These are phyloP conservation scores for Mus caroli DNA, from an alignment of 2,797 vertebrate species.

Conservation along the genomic window DNA sequence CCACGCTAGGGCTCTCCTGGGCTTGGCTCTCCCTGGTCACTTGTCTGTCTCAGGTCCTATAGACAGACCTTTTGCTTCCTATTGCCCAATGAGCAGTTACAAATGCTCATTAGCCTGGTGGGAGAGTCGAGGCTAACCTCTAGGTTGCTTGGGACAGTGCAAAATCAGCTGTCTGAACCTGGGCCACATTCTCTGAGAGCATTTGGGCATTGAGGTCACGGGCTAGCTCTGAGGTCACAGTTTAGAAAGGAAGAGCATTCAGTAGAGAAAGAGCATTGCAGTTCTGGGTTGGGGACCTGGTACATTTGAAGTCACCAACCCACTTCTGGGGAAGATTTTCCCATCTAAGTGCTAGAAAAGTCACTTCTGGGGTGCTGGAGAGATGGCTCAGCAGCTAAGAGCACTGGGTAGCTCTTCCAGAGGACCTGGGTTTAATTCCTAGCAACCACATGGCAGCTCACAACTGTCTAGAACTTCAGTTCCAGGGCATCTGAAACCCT, in stretches of 20 bases:
- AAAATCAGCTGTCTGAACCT: background rate
- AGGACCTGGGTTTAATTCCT: background rate
- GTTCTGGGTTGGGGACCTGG: background rate
- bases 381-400: background rate
- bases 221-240: background rate
- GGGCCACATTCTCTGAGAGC: background rate
- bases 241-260: background rate
- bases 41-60: background rate
- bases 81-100: background rate
- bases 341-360: background rate
- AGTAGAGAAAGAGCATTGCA: background rate
- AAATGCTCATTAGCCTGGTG: background rate
- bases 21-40: background rate
- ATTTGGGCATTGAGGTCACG: background rate
- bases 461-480: background rate
- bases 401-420: background rate
- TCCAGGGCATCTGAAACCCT: background rate
- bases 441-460: background rate
- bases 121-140: background rate
- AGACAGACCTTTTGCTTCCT: background rate
- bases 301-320: accelerated
- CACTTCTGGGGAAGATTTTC: background rate
- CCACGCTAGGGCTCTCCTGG: background rate
- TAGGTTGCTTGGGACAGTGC: background rate
- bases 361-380: background rate